phyloP scores from a whole-genome alignment of 2,113 vertebrate genomes.

The Opisthocomus hoazin region DNA sequence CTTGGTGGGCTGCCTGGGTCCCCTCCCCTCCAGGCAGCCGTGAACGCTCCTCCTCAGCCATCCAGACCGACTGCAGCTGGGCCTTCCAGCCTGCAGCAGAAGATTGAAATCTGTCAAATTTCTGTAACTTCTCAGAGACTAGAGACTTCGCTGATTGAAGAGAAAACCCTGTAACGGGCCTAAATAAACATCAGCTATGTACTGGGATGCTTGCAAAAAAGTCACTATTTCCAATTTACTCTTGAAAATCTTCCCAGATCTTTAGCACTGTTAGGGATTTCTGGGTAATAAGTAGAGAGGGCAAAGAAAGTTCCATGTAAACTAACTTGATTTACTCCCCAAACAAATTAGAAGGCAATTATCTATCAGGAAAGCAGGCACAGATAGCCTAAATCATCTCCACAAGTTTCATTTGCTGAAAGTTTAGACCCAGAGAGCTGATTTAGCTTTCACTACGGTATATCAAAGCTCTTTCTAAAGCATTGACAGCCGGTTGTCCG shows the following conservation, averaged over 20 bases:
- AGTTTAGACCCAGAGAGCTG: neutral
- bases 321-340: neutral
- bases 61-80: neutral
- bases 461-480: neutral
- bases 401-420: neutral
- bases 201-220: neutral
- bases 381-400: neutral
- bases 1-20: neutral
- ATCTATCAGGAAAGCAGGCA: neutral
- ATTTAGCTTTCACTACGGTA: neutral
- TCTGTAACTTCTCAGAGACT: neutral
- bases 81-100: neutral
- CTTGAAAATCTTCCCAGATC: neutral
- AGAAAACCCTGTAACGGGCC: neutral
- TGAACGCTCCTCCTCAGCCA: neutral
- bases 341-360: neutral
- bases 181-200: neutral
- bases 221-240: neutral
- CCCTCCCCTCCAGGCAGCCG: neutral
- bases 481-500: neutral
- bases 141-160: neutral
- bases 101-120: neutral
- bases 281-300: neutral
- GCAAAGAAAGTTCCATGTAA: neutral
- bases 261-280: neutral